Evolutionary conservation across 2,113 vertebrate species (phyloP).

Genomic region (Megalops atlanticus): DNA sequence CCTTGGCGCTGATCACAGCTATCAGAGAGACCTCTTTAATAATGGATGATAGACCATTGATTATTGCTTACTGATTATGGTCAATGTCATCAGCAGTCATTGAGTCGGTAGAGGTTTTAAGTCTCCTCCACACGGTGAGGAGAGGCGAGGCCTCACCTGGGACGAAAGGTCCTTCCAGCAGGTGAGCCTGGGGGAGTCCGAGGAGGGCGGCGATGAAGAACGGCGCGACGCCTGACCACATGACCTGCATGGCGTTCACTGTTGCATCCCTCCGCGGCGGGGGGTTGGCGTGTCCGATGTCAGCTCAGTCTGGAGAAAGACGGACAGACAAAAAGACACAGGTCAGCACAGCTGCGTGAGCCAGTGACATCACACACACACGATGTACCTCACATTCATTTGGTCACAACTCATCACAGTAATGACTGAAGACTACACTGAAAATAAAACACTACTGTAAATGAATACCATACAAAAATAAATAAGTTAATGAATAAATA

Average conservation of each 20-base stretch:
- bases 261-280: conserved; percentile 80
- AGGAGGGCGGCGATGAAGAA: conserved; percentile 76
- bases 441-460: no score
- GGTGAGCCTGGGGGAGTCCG: conserved; percentile 66
- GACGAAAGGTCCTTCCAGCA: conserved; percentile 72
- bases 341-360: background rate
- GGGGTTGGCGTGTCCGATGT: background rate
- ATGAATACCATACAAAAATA: no score
- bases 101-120: background rate
- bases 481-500: background rate
- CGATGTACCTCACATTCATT: background rate
- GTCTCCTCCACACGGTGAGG: background rate
- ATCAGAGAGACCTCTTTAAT: background rate
- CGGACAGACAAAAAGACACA: background rate
- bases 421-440: background rate
- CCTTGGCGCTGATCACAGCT: background rate
- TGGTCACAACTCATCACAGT: no score
- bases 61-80: background rate
- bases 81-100: background rate
- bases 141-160: conserved; percentile 77
- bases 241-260: conserved; percentile 78
- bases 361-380: background rate
- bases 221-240: conserved; percentile 77
- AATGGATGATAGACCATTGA: background rate
- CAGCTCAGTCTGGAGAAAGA: background rate